phyloP scores from a whole-genome alignment of 2,113 vertebrate genomes.

The Pitta sordida region DNA sequence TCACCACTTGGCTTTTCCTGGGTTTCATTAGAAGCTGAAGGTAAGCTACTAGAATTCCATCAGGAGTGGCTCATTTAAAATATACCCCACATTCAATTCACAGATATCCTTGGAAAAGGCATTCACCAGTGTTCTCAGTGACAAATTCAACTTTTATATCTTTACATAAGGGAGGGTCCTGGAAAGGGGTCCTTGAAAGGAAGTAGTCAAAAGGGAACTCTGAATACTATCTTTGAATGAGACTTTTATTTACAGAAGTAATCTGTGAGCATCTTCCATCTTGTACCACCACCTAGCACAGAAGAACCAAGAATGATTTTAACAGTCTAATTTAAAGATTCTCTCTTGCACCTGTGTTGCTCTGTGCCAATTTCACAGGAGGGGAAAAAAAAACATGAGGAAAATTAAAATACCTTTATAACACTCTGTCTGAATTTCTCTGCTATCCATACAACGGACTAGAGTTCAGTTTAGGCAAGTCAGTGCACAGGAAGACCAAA shows the following conservation, averaged over 20 bases:
- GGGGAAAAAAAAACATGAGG: fast-evolving
- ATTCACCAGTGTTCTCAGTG: neutral
- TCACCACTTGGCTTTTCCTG: neutral
- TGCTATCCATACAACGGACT: fast-evolving
- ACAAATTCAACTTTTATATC: neutral
- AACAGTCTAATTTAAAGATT: neutral
- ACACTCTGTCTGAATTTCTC: neutral
- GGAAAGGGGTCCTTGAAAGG: neutral
- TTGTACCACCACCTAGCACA: neutral
- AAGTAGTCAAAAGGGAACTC: neutral
- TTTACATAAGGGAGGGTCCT: neutral
- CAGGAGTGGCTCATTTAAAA: neutral
- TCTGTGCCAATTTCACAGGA: neutral
- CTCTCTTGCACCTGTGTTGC: neutral
- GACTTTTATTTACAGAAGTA: neutral
- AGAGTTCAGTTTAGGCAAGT: neutral
- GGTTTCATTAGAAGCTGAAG: neutral
- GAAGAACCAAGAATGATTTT: neutral
- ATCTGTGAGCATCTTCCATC: neutral
- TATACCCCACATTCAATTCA: neutral
- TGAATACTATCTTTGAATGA: neutral
- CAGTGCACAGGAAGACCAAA: neutral
- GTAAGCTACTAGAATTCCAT: fast-evolving
- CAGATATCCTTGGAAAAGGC: neutral
- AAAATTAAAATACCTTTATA: neutral